Conservation (phyloP, 2,797 vertebrate species). For the Takifugu rubripes region DNA sequence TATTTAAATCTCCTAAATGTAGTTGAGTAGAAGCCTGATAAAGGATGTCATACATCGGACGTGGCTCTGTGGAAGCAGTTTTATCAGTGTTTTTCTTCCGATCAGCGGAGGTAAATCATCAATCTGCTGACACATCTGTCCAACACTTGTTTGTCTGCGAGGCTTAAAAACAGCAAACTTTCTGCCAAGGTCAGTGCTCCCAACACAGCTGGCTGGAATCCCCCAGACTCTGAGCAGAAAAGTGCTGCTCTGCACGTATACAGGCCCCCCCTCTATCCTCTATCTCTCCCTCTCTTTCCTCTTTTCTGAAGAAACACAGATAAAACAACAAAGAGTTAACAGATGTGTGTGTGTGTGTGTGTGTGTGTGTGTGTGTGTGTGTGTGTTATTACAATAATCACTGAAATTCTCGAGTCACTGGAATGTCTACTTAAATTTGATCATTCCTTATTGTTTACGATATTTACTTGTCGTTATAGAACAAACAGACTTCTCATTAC, state of each 20-base stretch:
- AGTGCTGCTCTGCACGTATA: constrained; percentile 69
- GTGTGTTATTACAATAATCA: too few relatives aligned
- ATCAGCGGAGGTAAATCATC: constrained; percentile 34
- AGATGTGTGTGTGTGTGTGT: background rate
- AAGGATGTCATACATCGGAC: background rate
- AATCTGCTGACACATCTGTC: constrained; percentile 40
- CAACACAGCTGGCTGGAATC: constrained; percentile 69
- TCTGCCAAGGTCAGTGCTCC: constrained; percentile 72
- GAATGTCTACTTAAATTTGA: too few relatives aligned
- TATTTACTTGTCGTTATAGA: too few relatives aligned
- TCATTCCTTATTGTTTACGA: too few relatives aligned
- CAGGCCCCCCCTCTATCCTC: constrained; percentile 48
- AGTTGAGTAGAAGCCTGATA: background rate
- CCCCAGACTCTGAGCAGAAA: constrained; percentile 59
- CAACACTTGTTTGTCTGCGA: constrained; percentile 54
- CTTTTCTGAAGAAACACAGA: constrained; percentile 57
- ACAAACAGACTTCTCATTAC: too few relatives aligned
- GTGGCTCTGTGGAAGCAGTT: background rate
- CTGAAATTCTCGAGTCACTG: too few relatives aligned
- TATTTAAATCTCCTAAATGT: background rate
- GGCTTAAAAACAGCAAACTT: constrained; percentile 53
- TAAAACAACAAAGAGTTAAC: constrained; percentile 36
- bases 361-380: background rate
- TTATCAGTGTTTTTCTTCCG: constrained; percentile 9
- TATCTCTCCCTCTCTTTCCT: constrained; percentile 36